Conservation (phyloP, 1,140 invertebrate species). For the Cydia fagiglandana region DNA sequence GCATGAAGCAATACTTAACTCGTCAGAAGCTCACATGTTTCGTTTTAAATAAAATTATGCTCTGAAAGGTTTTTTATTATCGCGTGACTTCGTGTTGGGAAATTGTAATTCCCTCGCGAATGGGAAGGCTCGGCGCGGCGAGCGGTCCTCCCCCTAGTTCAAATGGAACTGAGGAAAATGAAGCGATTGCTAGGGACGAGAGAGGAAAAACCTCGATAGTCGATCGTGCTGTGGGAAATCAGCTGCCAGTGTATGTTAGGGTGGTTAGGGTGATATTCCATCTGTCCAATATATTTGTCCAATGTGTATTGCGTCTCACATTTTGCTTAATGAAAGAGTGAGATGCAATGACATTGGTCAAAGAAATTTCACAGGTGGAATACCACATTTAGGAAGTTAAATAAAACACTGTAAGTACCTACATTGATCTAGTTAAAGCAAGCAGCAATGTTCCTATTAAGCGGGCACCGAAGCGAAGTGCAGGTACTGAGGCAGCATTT, state of each 20-base stretch:
- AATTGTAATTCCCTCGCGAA: constrained; percentile 24
- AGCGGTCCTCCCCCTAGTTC: neutral
- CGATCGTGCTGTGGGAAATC: neutral
- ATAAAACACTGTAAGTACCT: too few species aligned
- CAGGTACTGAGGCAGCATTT: neutral
- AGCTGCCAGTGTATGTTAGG: too few species aligned
- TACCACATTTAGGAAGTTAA: too few species aligned
- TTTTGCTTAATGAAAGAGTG: too few species aligned
- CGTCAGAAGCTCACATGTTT: constrained; percentile 8
- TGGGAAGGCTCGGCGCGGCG: neutral
- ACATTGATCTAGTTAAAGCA: too few species aligned
- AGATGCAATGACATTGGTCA: too few species aligned
- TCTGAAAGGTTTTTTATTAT: neutral
- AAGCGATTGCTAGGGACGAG: constrained; percentile 12
- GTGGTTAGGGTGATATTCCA: too few species aligned
- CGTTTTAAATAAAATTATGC: neutral
- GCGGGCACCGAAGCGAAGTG: neutral
- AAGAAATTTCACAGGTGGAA: too few species aligned
- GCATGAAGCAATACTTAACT: constrained; percentile 31
- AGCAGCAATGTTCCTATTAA: too few species aligned
- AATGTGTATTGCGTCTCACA: too few species aligned
- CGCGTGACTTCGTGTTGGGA: constrained; percentile 22
- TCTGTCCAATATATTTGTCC: too few species aligned
- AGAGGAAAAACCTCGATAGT: constrained; percentile 14
- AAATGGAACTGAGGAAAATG: constrained; percentile 18